Evolutionary conservation across 2,113 vertebrate species (phyloP).

Genomic region (Neogale vison): DNA sequence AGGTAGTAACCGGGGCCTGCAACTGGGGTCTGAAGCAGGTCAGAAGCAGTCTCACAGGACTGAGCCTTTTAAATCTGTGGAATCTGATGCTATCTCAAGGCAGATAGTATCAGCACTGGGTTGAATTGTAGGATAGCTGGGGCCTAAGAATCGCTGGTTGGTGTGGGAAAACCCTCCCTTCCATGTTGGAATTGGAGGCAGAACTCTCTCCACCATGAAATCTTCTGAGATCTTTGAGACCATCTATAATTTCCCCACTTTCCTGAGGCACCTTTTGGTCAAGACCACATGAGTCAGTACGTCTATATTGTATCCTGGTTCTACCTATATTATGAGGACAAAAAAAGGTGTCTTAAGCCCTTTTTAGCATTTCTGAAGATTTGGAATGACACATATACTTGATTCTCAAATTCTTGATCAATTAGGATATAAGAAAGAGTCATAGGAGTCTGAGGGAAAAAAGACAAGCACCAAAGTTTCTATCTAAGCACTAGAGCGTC

Average conservation of each 20-base stretch:
- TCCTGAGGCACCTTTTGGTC: not conserved
- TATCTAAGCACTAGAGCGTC: not conserved
- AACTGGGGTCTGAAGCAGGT: not conserved
- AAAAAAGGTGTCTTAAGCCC: not conserved
- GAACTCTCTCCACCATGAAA: not conserved
- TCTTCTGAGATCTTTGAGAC: not conserved
- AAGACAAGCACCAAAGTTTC: not conserved
- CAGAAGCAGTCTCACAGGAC: not conserved
- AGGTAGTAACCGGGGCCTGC: not conserved
- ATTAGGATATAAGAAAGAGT: not conserved
- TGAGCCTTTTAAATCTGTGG: not conserved
- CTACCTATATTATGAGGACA: not conserved
- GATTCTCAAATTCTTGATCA: not conserved
- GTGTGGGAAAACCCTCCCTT: not conserved
- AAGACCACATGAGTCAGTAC: not conserved
- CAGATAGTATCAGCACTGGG: not conserved
- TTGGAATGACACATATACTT: not conserved
- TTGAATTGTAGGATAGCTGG: not conserved
- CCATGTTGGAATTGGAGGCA: not conserved
- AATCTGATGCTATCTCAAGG: not conserved
- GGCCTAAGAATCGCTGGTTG: not conserved
- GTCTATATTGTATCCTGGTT: not conserved
- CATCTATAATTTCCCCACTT: not conserved
- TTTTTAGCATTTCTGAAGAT: slow-evolving; percentile 1
- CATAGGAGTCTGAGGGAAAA: not conserved